Percentiles rank a stretch among this genome's conserved stretches.
Evolutionary conservation across 2,888 invertebrate genomes (phyloP).

Genomic region (Elysia crispata): DNA sequence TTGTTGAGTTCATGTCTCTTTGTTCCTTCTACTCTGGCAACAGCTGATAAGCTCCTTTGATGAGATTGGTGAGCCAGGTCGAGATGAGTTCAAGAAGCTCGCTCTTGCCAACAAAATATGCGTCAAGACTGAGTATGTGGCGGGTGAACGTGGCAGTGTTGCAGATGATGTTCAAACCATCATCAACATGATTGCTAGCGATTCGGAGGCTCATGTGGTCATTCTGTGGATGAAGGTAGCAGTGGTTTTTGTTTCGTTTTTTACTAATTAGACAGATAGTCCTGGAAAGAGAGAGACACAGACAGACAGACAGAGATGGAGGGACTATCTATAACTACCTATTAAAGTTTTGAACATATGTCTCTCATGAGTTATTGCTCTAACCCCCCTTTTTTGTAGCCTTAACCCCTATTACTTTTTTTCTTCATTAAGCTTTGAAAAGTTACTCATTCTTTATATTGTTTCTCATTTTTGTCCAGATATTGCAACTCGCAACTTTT

Average conservation of each 20-base stretch:
- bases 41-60: constrained; percentile 73
- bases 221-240: constrained; percentile 51
- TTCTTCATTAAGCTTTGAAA: too few species aligned
- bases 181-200: constrained; percentile 52
- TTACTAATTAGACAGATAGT: too few species aligned
- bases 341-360: too few species aligned
- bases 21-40: constrained; percentile 48
- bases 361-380: constrained; percentile 56
- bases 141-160: constrained; percentile 59
- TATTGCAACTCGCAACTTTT: too few species aligned
- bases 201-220: constrained; percentile 61
- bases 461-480: too few species aligned
- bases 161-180: constrained; percentile 56
- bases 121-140: constrained; percentile 63
- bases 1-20: neutral
- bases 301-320: too few species aligned
- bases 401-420: constrained; percentile 16
- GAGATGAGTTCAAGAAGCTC: constrained; percentile 68
- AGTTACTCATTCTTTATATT: too few species aligned
- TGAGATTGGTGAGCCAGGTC: constrained; percentile 64
- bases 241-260: too few species aligned
- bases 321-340: too few species aligned
- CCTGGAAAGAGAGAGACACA: too few species aligned
- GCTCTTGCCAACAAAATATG: constrained; percentile 70
- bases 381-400: constrained; percentile 52